Evolutionary conservation across 2,797 vertebrate genomes (phyloP).

Genomic region (Hypotaenidia philippensis): DNA sequence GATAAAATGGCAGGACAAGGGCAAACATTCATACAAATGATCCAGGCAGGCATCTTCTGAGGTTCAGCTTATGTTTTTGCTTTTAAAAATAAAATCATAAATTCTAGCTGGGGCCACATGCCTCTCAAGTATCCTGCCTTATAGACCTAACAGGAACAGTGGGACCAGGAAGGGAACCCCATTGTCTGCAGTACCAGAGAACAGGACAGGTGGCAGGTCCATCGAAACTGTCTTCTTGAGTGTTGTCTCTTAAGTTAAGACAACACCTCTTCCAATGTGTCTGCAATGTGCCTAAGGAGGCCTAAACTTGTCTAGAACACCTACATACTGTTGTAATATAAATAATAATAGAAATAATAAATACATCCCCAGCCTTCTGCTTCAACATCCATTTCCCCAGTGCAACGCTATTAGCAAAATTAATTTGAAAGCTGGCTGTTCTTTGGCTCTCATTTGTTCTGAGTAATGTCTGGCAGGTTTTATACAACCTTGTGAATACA

Average conservation of each 20-base stretch:
- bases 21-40: neutral
- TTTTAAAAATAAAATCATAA: neutral
- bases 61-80: neutral
- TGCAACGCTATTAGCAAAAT: neutral
- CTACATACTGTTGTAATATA: neutral
- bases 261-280: neutral
- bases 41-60: neutral
- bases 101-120: neutral
- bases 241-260: neutral
- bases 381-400: neutral
- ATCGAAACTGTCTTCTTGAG: neutral
- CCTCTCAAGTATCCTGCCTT: neutral
- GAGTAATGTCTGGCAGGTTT: constrained; percentile 29
- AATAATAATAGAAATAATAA: neutral
- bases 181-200: neutral
- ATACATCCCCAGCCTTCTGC: neutral
- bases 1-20: neutral
- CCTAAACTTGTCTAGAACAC: neutral
- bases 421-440: constrained; percentile 18
- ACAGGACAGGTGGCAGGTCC: neutral
- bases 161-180: neutral
- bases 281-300: neutral
- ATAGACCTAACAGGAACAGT: neutral
- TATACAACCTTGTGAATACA: neutral
- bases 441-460: neutral